A percentile compares a stretch with the other conserved stretches of the same genome.
These are phyloP conservation scores for Eudasyphora cyanicolor DNA, from an alignment of 2,888 invertebrate species.

Conservation along the genomic window DNA sequence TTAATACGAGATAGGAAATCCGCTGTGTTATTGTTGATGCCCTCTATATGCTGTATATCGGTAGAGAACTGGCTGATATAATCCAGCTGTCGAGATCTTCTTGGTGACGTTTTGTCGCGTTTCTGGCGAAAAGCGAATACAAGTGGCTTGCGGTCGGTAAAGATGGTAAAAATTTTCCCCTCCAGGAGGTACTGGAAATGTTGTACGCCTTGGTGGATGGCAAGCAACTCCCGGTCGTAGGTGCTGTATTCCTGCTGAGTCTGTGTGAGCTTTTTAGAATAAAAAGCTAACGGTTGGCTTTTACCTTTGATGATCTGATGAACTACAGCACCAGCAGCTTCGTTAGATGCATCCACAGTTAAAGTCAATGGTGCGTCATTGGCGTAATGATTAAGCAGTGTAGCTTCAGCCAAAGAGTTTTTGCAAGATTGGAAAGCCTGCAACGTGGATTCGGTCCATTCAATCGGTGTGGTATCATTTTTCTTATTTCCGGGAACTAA, in stretches of 20 bases:
- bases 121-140: constrained; percentile 53
- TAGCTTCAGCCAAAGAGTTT: constrained; percentile 42
- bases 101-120: constrained; percentile 52
- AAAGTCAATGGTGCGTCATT: too few species aligned
- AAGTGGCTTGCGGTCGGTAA: constrained; percentile 70
- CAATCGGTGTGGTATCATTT: too few species aligned
- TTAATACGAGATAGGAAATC: constrained; percentile 54
- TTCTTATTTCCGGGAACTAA: too few species aligned
- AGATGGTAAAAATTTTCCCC: constrained; percentile 71
- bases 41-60: constrained; percentile 50
- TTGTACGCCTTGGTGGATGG: constrained; percentile 45
- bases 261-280: too few species aligned
- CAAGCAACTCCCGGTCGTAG: constrained; percentile 49
- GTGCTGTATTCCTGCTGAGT: too few species aligned
- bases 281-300: too few species aligned
- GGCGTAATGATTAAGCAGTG: too few species aligned
- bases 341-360: too few species aligned
- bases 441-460: constrained; percentile 45
- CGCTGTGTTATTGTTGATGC: constrained; percentile 47
- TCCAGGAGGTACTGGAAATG: constrained; percentile 49
- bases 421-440: constrained; percentile 57
- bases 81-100: constrained; percentile 61
- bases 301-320: too few species aligned
- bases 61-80: constrained; percentile 60
- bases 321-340: too few species aligned